Evolutionary conservation across 2,113 vertebrate species (phyloP), one percentile per base, ranked within the genome.

Genomic region (Phyllostomus hastatus): DNA sequence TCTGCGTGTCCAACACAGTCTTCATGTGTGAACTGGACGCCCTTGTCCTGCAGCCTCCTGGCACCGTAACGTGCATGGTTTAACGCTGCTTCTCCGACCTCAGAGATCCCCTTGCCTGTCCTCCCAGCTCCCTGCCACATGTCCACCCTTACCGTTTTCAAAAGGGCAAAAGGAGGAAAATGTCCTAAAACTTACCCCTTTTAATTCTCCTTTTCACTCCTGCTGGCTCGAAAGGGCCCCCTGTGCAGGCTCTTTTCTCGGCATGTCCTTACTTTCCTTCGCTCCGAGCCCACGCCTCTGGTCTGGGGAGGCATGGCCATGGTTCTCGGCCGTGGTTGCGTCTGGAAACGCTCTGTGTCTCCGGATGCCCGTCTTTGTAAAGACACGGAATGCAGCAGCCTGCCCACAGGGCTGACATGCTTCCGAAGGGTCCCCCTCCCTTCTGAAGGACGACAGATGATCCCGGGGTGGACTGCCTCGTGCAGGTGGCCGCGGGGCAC

Each of bases 21-120:
- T 38, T 24, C 46, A 17, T 41, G 48, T 75, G 5, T 85, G 67
- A 20, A 52, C 57, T 10, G 41, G 28, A 5, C 20, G 2, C 26
- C 2, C 14, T 19, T 9, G 38, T 41, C 43, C 41, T 26, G 4
- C 1, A 17, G n/a, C 67, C 67, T 82, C 33, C 0, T 5, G 35
- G 20, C 38, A 10, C 22, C 3, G 0, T 28, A 9, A 38, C 1
- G 0, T 4, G 41, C 10, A 1, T 3, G 16, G 46, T 69, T 94
- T 22, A 28, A 28, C 20, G 64, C 20, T 66, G 38, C 19, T 12
- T 11, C 1, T 66, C n/a, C 43, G 75, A 15, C 66, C 54, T 35
- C 52, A 31, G 2, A 15, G 4, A 52, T 6, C 31, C 38, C 3
- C 15, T 57, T 38, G 20, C 26, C 57, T 14, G 4, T 52, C 72